A percentile compares a stretch with the other conserved stretches of the same genome.
Conservation (phyloP, 2,888 invertebrate species). For the Automeris io region DNA sequence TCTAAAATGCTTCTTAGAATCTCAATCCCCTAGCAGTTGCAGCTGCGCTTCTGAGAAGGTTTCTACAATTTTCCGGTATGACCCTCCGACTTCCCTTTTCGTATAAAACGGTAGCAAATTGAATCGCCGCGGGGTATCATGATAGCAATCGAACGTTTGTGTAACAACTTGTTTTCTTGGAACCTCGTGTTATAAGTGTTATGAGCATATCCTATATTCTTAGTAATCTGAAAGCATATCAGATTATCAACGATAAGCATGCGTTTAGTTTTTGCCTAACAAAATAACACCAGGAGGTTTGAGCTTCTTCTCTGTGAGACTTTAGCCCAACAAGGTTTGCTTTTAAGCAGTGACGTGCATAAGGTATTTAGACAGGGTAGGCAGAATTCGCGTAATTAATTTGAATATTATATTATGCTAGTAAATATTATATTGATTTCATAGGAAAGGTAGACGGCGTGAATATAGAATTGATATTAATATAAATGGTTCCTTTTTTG, state of each 20-base stretch:
- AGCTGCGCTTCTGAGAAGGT: slow-evolving; percentile 47
- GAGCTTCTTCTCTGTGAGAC: no score
- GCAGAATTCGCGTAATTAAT: no score
- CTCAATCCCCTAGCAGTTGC: slow-evolving; percentile 23
- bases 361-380: no score
- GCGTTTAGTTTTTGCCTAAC: neutral
- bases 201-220: slow-evolving; percentile 13
- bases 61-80: slow-evolving; percentile 19
- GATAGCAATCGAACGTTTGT: slow-evolving; percentile 20
- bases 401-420: no score
- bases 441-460: no score
- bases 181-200: slow-evolving; percentile 8
- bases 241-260: neutral
- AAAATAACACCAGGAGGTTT: no score
- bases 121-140: slow-evolving; percentile 9
- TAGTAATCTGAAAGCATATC: slow-evolving; percentile 9
- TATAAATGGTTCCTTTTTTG: no score
- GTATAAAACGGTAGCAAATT: slow-evolving; percentile 16
- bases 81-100: slow-evolving; percentile 21
- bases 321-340: no score
- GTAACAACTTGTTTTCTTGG: slow-evolving; percentile 12
- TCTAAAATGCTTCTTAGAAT: slow-evolving; percentile 28
- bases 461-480: no score
- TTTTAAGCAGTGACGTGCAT: no score
- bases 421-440: no score